phyloP scores from a whole-genome alignment of 1,140 invertebrate genomes.

The Aporrectodea caliginosa region DNA sequence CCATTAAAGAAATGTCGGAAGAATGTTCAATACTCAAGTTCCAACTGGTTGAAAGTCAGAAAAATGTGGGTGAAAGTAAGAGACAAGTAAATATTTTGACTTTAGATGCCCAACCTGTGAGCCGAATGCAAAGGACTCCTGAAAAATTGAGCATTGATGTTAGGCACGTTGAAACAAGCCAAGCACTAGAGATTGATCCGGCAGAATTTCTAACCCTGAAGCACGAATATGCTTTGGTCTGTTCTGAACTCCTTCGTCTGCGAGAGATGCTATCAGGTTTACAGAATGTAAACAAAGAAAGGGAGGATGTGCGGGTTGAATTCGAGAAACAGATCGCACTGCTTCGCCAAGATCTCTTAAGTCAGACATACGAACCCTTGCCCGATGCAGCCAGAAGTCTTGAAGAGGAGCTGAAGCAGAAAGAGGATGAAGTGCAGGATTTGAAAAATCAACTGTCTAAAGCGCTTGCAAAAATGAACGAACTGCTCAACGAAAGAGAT shows the following conservation, averaged over 20 bases:
- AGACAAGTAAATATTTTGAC: too few relatives aligned
- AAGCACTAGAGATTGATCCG: background rate
- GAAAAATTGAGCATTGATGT: too few relatives aligned
- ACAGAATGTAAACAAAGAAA: background rate
- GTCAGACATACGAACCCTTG: background rate
- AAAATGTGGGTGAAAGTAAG: too few relatives aligned
- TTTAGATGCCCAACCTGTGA: too few relatives aligned
- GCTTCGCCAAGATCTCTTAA: background rate
- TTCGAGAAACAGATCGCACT: background rate
- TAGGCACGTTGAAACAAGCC: too few relatives aligned
- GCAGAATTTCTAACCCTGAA: background rate
- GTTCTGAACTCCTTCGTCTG: background rate
- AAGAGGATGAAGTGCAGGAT: background rate
- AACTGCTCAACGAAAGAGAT: background rate
- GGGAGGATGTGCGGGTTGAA: background rate
- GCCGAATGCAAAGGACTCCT: too few relatives aligned
- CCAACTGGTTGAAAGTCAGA: background rate
- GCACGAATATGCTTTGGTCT: background rate
- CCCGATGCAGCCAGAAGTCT: too few relatives aligned
- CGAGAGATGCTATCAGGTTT: background rate
- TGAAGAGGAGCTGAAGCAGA: background rate
- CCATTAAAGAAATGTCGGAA: background rate
- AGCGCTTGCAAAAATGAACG: background rate
- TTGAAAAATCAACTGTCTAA: background rate
- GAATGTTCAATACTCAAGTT: background rate